Evolutionary conservation across 1,140 invertebrate species (phyloP), one percentile per base, ranked within the genome.

Genomic region (Epicauta chinensis): DNA sequence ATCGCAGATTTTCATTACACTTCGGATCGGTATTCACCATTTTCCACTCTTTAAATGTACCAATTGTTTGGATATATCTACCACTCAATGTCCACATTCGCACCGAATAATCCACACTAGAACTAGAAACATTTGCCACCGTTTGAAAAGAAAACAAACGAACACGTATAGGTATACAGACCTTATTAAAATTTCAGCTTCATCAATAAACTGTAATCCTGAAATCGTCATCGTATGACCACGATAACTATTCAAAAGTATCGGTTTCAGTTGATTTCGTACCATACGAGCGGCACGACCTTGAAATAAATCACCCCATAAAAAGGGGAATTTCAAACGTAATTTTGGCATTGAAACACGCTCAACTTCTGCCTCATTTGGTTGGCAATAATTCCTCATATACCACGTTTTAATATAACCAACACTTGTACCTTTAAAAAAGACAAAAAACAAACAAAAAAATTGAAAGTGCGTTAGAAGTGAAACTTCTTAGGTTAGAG

Each of bases 381-480:
- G 39, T 13, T 51, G 49, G 31, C 44, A 59, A 56, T 77, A 87
- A 64, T 86, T 82, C 29, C 67, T 73, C 63, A 87, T 71, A 23
- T 83, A 69, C 83, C 84, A 88, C 3, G 83, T 75, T 69, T 87
- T 87, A 13, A 88, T 75, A 57, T 87, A 86, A 6, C 85, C 85
- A 32, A 75, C 66, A 0, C 77, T 75, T 29, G 82, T 81, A 10
- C 76, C 77, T 76, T 17, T 23, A 55, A 52, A 16, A 35, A n/a
- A n/a, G n/a, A n/a, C n/a, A n/a, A n/a, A n/a, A n/a, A n/a, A n/a
- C n/a, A n/a, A n/a, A n/a, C n/a, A n/a, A n/a, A n/a, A n/a, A n/a
- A n/a, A n/a, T n/a, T n/a, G n/a, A n/a, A n/a, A n/a, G n/a, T n/a
- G n/a, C n/a, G n/a, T n/a, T n/a, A n/a, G n/a, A n/a, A n/a, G n/a